phyloP scores from a whole-genome alignment of 2,797 vertebrate species.

The Balearica regulorum region DNA sequence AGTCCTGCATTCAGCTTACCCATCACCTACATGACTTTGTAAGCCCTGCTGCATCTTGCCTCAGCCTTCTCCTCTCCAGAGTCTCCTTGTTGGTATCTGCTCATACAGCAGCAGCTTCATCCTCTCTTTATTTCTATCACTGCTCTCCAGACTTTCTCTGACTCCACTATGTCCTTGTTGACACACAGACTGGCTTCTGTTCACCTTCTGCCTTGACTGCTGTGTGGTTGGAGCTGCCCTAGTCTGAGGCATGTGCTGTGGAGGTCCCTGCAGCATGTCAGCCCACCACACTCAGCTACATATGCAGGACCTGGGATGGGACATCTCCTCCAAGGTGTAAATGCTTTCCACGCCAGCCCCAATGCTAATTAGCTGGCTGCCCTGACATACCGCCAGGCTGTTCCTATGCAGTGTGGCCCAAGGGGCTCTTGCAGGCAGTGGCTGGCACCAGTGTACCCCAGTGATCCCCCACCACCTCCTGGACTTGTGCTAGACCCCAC shows the following conservation, averaged over 20 bases:
- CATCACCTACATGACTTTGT: background rate
- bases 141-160: background rate
- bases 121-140: background rate
- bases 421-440: background rate
- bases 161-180: background rate
- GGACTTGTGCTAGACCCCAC: background rate
- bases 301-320: accelerated
- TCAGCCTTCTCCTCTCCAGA: background rate
- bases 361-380: background rate
- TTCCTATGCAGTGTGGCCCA: background rate
- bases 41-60: background rate
- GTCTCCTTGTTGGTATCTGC: background rate
- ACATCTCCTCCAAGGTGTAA: background rate
- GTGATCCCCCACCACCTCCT: background rate
- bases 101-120: background rate
- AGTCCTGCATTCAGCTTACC: background rate
- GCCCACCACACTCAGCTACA: background rate
- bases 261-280: background rate
- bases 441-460: background rate
- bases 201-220: background rate
- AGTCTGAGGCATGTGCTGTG: background rate
- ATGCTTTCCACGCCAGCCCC: accelerated
- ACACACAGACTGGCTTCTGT: background rate
- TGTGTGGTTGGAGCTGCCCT: background rate
- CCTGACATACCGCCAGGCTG: background rate